phyloP scores from a whole-genome alignment of 2,113 vertebrate species.

The Anhinga anhinga region DNA sequence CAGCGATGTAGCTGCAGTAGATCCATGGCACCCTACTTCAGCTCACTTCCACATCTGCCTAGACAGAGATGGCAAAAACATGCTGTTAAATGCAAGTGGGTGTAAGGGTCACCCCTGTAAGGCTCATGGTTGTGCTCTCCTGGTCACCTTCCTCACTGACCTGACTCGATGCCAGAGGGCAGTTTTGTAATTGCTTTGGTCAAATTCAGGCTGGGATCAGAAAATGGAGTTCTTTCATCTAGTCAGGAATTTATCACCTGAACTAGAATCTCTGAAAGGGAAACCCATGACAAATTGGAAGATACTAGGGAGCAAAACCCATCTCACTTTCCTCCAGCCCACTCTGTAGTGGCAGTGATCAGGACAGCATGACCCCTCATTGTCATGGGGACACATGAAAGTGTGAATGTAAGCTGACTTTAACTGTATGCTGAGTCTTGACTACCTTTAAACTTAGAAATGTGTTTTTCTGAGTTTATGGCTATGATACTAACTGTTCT shows the following conservation, averaged over 20 bases:
- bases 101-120: neutral
- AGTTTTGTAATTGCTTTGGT: neutral
- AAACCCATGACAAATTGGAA: neutral
- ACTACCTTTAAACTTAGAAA: neutral
- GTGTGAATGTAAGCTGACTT: neutral
- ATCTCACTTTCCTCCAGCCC: neutral
- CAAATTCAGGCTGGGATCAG: neutral
- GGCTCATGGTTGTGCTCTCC: neutral
- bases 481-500: neutral
- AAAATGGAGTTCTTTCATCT: neutral
- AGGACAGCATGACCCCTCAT: accelerated
- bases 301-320: neutral
- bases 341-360: neutral
- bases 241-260: neutral
- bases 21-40: neutral
- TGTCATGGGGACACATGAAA: accelerated
- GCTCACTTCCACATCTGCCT: neutral
- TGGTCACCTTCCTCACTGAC: neutral
- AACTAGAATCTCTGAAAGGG: neutral
- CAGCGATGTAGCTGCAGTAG: neutral
- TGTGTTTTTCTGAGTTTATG: neutral
- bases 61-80: neutral
- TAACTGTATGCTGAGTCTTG: accelerated
- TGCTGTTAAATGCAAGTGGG: accelerated
- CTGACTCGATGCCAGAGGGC: neutral